Conservation (phyloP, 1,140 invertebrate genomes). For the Ceratina australensis region DNA sequence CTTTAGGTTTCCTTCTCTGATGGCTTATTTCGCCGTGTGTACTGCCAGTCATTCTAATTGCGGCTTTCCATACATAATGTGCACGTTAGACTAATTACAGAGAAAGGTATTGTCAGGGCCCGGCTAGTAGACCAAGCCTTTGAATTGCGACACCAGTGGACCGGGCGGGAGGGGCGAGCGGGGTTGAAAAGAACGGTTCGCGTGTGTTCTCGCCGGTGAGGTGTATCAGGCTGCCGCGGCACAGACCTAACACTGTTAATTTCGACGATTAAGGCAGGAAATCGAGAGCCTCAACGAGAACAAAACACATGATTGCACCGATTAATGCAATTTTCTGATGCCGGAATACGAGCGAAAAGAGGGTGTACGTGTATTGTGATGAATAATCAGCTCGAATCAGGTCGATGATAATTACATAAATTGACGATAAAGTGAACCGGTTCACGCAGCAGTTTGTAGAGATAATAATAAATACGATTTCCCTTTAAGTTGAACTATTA, state of each 20-base stretch:
- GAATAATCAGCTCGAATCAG: not conserved
- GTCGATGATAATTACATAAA: not conserved
- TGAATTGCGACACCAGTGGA: slow-evolving; percentile 5
- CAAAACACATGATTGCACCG: not conserved
- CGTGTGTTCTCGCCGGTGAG: not conserved
- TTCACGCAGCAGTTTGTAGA: no score
- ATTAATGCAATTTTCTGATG: not conserved
- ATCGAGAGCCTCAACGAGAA: not conserved
- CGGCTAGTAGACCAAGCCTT: slow-evolving; percentile 7
- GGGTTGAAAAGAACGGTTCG: slow-evolving; percentile 10
- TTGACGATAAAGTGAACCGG: not conserved
- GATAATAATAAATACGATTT: no score
- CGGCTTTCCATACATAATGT: slow-evolving; percentile 15
- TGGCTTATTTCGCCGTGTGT: not conserved
- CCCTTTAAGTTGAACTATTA: no score
- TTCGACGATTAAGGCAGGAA: not conserved
- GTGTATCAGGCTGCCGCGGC: not conserved
- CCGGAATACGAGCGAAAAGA: not conserved
- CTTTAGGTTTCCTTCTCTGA: not conserved
- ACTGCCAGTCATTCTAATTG: slow-evolving; percentile 16
- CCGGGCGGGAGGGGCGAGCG: not conserved
- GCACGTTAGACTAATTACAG: slow-evolving; percentile 17
- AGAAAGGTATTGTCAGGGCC: slow-evolving; percentile 23
- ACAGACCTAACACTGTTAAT: not conserved
- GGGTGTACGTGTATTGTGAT: no score